Percentiles rank a stretch among this genome's conserved stretches.
phyloP scores from a whole-genome alignment of 2,888 invertebrate species.

The Leucoptera coffeella region DNA sequence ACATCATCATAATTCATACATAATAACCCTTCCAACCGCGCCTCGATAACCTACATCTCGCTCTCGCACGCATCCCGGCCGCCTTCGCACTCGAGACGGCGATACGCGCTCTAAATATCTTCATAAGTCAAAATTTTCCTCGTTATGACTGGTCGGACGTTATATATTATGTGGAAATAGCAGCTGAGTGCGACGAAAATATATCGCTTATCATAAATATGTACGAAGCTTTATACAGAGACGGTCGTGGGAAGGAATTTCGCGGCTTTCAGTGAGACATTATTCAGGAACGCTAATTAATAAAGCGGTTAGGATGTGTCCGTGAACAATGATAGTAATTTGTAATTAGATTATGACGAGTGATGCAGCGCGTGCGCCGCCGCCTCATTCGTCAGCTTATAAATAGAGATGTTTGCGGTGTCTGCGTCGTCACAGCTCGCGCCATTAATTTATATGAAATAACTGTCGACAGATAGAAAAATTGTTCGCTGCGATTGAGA shows the following conservation, averaged over 20 bases:
- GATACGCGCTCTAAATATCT: slow-evolving; percentile 24
- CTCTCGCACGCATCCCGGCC: slow-evolving; percentile 16
- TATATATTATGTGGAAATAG: not conserved
- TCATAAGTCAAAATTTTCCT: slow-evolving; percentile 51
- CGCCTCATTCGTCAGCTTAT: slow-evolving; percentile 53
- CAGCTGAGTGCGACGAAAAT: slow-evolving; percentile 5
- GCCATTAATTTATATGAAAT: slow-evolving; percentile 55
- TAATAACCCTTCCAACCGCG: slow-evolving; percentile 50
- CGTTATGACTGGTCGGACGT: slow-evolving; percentile 28
- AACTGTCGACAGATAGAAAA: slow-evolving; percentile 52
- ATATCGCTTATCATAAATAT: not conserved
- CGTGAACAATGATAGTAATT: slow-evolving; percentile 35
- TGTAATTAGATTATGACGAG: slow-evolving; percentile 53
- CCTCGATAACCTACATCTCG: slow-evolving; percentile 33
- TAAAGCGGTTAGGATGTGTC: too few relatives aligned
- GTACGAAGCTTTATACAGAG: not conserved
- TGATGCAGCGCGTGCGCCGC: slow-evolving; percentile 26
- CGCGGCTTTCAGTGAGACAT: too few relatives aligned
- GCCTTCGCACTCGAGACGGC: slow-evolving; percentile 23
- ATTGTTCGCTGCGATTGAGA: slow-evolving; percentile 37
- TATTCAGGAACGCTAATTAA: too few relatives aligned
- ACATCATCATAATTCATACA: slow-evolving; percentile 54
- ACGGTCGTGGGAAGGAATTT: not conserved
- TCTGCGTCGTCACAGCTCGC: slow-evolving; percentile 50
- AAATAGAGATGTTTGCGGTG: slow-evolving; percentile 43